phyloP scores from a whole-genome alignment of 2,888 invertebrate species.

The Campoplex capitator region DNA sequence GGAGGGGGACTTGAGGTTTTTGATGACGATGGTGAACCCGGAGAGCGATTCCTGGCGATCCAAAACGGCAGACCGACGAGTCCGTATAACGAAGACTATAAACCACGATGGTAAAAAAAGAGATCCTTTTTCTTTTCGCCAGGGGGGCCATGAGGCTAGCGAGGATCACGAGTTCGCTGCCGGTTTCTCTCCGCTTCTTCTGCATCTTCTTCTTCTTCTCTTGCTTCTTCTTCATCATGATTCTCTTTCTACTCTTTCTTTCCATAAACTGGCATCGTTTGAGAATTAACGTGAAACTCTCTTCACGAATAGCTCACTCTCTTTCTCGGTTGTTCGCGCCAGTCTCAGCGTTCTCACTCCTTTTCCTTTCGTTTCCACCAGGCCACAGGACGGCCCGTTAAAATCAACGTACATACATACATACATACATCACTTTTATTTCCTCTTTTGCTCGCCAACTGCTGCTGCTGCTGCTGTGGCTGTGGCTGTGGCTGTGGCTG shows the following conservation, averaged over 20 bases:
- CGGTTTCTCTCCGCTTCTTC: constrained; percentile 41
- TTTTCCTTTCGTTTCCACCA: constrained; percentile 59
- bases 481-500: constrained; percentile 38
- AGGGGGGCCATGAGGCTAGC: constrained; percentile 50
- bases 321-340: constrained; percentile 34
- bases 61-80: constrained; percentile 46
- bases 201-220: constrained; percentile 26
- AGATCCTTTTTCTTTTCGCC: constrained; percentile 50
- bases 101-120: constrained; percentile 63
- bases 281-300: constrained; percentile 63
- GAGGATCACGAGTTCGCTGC: constrained; percentile 39
- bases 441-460: constrained; percentile 45
- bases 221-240: background rate
- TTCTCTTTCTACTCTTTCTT: constrained; percentile 34
- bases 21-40: background rate
- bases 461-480: constrained; percentile 44
- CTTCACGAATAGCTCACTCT: constrained; percentile 37
- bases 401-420: constrained; percentile 57
- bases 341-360: constrained; percentile 50
- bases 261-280: constrained; percentile 61
- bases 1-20: background rate
- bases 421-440: constrained; percentile 55
- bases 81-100: constrained; percentile 65
- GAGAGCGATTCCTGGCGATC: constrained; percentile 37
- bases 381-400: constrained; percentile 44